phyloP scores from a whole-genome alignment of 2,113 vertebrate species.

The Progne subis region DNA sequence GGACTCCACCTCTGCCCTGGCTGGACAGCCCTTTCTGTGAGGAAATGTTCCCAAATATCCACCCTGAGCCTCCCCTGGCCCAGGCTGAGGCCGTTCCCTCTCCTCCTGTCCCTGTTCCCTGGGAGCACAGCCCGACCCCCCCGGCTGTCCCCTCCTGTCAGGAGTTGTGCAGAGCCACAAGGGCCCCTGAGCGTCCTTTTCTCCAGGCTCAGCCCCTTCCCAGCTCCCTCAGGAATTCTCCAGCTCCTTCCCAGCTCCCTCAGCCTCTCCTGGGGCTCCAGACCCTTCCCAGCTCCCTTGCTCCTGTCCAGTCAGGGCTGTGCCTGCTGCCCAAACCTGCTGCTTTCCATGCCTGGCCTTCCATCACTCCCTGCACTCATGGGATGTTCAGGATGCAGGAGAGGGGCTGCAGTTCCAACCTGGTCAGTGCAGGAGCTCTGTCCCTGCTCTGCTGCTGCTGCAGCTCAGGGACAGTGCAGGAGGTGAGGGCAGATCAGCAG shows the following conservation, averaged over 20 bases:
- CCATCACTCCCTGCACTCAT: rapidly evolving
- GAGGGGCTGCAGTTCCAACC: background rate
- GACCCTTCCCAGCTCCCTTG: rapidly evolving
- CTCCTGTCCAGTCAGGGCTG: background rate
- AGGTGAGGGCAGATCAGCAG: background rate
- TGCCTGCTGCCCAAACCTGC: background rate
- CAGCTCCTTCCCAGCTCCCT: background rate
- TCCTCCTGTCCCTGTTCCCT: background rate
- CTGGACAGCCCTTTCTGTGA: background rate
- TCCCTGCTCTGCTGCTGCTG: background rate
- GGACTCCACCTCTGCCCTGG: background rate
- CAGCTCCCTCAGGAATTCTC: background rate
- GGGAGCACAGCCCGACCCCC: background rate
- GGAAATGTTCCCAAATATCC: background rate
- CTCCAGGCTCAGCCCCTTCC: background rate
- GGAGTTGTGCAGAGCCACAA: background rate
- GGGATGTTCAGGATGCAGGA: background rate
- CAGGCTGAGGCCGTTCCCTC: background rate
- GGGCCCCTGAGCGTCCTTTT: background rate
- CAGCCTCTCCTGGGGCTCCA: background rate
- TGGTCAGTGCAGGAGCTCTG: background rate
- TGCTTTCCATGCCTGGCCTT: too few species aligned
- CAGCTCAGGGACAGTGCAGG: background rate
- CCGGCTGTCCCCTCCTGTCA: background rate
- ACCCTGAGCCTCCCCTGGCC: background rate